A percentile compares a stretch with the other conserved stretches of the same genome.
Evolutionary conservation across 2,113 vertebrate genomes (phyloP).

Genomic region (Oryzias melastigma): DNA sequence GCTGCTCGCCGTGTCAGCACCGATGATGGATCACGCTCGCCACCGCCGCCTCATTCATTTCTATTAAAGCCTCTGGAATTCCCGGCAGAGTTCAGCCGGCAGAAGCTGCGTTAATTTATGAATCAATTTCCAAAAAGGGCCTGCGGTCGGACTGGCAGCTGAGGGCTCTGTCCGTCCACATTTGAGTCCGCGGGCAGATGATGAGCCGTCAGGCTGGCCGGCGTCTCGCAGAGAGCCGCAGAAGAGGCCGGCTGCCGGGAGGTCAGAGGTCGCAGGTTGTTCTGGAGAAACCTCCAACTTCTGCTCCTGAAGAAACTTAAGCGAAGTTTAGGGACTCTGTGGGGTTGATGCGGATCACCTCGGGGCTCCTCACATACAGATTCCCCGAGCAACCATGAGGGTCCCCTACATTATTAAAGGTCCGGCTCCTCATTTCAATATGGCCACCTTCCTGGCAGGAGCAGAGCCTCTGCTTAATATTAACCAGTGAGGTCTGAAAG

Average conservation of each 20-base stretch:
- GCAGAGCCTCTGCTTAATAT: conserved; percentile 67
- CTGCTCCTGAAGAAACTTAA: background rate
- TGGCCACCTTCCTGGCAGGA: conserved; percentile 46
- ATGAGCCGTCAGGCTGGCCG: background rate
- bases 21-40: conserved; percentile 86
- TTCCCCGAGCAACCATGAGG: conserved; percentile 11
- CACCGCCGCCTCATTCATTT: conserved; percentile 91
- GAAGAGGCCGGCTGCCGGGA: too few relatives aligned
- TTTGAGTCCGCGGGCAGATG: conserved; percentile 25
- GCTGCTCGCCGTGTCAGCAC: conserved; percentile 33
- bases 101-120: conserved; percentile 84
- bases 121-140: conserved; percentile 75
- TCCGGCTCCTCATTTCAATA: conserved; percentile 66
- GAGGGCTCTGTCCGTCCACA: conserved; percentile 36
- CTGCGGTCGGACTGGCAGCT: conserved; percentile 34
- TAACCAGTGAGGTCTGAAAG: conserved; percentile 50
- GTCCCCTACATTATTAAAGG: conserved; percentile 73
- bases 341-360: conserved; percentile 9
- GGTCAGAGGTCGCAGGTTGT: background rate
- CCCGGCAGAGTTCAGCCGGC: conserved; percentile 55
- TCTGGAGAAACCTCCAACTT: background rate
- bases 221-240: background rate
- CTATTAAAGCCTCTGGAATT: conserved; percentile 87
- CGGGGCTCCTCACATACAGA: background rate
- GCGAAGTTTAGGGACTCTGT: background rate